Conservation (phyloP, 2,113 vertebrate genomes). For the Eclectus roratus region DNA sequence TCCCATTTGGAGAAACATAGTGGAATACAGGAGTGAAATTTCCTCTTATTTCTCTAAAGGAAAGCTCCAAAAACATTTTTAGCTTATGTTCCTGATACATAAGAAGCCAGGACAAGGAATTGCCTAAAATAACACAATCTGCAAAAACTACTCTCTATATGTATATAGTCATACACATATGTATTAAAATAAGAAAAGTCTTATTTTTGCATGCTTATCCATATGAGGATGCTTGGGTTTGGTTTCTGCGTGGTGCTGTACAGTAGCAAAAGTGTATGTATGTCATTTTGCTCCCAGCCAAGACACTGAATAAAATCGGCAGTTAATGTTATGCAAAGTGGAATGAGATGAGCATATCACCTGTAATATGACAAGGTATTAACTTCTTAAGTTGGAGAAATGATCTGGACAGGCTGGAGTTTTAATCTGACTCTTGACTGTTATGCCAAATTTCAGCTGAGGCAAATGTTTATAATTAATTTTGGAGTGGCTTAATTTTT, state of each 20-base stretch:
- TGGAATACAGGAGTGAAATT: background rate
- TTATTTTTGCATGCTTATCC: background rate
- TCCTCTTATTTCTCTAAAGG: background rate
- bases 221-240: background rate
- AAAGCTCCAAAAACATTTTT: background rate
- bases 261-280: background rate
- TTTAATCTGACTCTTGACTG: slow-evolving; percentile 3
- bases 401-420: background rate
- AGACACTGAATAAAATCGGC: background rate
- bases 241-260: background rate
- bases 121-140: background rate
- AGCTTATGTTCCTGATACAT: background rate
- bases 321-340: background rate
- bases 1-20: background rate
- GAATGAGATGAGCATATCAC: background rate
- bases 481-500: background rate
- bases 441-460: background rate
- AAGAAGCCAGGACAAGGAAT: background rate
- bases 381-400: background rate
- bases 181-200: background rate
- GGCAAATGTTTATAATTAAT: background rate
- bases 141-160: background rate
- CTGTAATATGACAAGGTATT: slow-evolving; percentile 11
- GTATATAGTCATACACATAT: background rate
- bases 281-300: background rate